Conservation (phyloP, 2,797 vertebrate species). For the Coccyzus lansbergi region DNA sequence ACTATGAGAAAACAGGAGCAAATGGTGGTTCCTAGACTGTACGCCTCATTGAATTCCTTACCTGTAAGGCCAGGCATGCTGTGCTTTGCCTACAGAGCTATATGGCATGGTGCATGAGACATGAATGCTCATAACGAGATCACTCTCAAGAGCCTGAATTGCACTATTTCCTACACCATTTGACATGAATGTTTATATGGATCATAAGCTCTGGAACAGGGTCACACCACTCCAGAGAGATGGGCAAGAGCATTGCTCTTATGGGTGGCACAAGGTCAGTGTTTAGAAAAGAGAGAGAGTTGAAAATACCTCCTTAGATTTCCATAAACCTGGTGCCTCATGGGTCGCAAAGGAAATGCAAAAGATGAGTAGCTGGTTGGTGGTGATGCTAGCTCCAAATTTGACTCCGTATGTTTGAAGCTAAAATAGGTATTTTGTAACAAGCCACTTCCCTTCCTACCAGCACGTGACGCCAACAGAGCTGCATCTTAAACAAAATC, state of each 20-base stretch:
- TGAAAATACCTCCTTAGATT: neutral
- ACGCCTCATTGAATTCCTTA: neutral
- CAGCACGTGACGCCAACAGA: neutral
- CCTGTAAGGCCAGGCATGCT: neutral
- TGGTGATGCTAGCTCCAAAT: neutral
- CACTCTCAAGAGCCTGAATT: neutral
- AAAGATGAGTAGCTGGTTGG: neutral
- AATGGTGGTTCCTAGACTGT: neutral
- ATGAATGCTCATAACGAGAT: neutral
- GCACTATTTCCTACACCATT: neutral
- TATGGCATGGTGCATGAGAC: neutral
- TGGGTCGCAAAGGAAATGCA: neutral
- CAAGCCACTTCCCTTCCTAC: neutral
- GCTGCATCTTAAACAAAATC: constrained; percentile 20
- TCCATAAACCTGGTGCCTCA: neutral
- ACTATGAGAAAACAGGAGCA: neutral
- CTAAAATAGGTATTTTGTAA: neutral
- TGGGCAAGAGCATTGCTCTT: neutral
- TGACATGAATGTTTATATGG: accelerated
- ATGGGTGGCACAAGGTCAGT: neutral
- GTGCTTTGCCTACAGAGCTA: neutral
- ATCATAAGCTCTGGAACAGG: neutral
- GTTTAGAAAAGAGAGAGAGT: neutral
- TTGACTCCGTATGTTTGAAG: neutral
- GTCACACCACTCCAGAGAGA: neutral